phyloP scores from a whole-genome alignment of 1,140 invertebrate species.

The Aphidius gifuensis region DNA sequence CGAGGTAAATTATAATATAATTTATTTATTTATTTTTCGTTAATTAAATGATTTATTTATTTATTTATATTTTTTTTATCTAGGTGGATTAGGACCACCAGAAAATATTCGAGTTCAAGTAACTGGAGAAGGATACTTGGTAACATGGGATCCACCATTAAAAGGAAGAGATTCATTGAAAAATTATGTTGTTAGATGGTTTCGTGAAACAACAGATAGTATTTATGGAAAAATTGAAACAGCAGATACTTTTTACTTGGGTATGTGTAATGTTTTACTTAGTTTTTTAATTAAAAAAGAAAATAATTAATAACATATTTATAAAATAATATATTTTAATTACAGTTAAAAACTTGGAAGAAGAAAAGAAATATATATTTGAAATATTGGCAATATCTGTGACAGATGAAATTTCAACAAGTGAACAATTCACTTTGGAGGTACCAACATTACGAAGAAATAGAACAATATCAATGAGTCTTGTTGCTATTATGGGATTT shows the following conservation, averaged over 20 bases:
- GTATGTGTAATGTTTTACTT: constrained; percentile 38
- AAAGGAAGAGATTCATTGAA: constrained; percentile 58
- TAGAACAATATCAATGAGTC: constrained; percentile 62
- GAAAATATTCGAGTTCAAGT: constrained; percentile 64
- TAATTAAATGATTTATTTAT: neutral
- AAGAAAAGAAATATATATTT: constrained; percentile 65
- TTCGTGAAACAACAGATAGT: constrained; percentile 58
- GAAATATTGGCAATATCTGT: constrained; percentile 63
- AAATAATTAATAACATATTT: neutral
- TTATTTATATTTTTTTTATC: constrained; percentile 23
- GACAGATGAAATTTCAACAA: constrained; percentile 57
- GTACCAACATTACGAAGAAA: constrained; percentile 63
- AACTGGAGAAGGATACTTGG: constrained; percentile 63
- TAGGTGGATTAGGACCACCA: constrained; percentile 60
- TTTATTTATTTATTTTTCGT: constrained; percentile 16
- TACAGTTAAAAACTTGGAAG: constrained; percentile 63
- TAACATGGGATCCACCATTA: constrained; percentile 70
- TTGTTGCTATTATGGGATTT: constrained; percentile 58
- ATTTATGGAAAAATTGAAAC: constrained; percentile 63
- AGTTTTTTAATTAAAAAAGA: neutral
- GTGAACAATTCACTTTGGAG: constrained; percentile 58
- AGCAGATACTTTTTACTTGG: constrained; percentile 60
- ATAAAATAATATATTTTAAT: constrained; percentile 23
- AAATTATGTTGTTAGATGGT: constrained; percentile 64
- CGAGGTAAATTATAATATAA: constrained; percentile 35